Evolutionary conservation across 2,888 invertebrate species (phyloP).

Genomic region (Luffia ferchaultella): DNA sequence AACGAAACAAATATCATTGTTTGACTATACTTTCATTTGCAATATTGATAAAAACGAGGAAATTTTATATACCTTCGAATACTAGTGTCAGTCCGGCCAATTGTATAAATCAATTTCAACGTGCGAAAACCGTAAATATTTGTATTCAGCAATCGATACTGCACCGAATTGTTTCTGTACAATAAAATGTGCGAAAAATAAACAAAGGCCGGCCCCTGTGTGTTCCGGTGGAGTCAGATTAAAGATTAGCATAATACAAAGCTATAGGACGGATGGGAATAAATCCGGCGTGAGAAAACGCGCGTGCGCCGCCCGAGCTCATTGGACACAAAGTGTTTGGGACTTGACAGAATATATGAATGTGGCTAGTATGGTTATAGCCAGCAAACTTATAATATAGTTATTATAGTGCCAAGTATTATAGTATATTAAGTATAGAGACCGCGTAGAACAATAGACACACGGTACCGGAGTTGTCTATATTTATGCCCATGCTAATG

Average conservation of each 20-base stretch:
- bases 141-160: background rate
- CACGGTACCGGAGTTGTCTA: background rate
- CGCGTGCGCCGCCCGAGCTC: background rate
- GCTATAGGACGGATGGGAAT: background rate
- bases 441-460: background rate
- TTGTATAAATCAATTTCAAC: no score
- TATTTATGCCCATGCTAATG: background rate
- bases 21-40: background rate
- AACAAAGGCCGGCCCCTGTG: background rate
- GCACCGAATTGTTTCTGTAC: background rate
- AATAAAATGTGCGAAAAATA: background rate
- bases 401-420: background rate
- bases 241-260: background rate
- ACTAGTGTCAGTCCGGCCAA: no score
- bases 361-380: background rate
- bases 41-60: background rate
- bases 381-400: background rate
- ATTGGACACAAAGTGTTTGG: background rate
- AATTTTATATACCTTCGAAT: no score
- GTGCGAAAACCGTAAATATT: background rate
- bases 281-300: background rate
- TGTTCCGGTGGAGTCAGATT: background rate
- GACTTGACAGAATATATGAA: background rate
- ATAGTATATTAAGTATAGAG: background rate
- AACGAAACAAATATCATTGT: no score